Base-by-base conservation (phyloP, 2,888 invertebrate species). In the Marronus borbonicus region DNA sequence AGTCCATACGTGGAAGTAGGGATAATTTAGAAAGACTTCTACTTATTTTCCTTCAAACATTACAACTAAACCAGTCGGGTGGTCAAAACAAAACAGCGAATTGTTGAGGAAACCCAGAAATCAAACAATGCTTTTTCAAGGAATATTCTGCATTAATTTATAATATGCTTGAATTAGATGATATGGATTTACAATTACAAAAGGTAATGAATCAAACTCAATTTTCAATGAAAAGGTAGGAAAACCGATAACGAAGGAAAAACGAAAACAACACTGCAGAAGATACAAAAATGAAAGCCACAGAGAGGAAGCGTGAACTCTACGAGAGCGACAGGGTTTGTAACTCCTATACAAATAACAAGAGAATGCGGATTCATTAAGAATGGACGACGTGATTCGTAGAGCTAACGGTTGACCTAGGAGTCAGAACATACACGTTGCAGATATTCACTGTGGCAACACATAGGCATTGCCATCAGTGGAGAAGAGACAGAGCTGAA, bases 391-490 rank as follows among this genome's bases (percentile, higher is more conserved):
- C 55, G 60, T 69, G 60, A 60, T 24, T n/a, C 69, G n/a, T 31
- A 72, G 79, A 79, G 83, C 81, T 84, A 82, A 81, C 81, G 83
- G 83, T 82, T 84, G 82, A 85, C 80, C 83, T 80, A 80, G 81
- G 72, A 79, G 55, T 65, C 77, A 52, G 68, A 60, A 58, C 81
- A 83, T 81, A 82, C 82, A 78, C 81, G 82, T 79, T 83, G 84
- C 84, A 84, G 86, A 85, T 86, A 85, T 87, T 86, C 86, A 86
- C 84, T 86, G 86, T 85, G 58, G 86, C 85, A 83, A 80, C 17
- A 17, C 84, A 84, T 84, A 83, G 62, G 79, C 50, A 62, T 60
- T 20, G 39, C 5, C 50, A n/a, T 20, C 39, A 62, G 70, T 28
- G 64, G 50, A 62, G 55, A 58, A 60, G 44, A 64, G 62, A 58